A percentile compares a stretch with the other conserved stretches of the same genome.
Evolutionary conservation across 1,140 invertebrate genomes (phyloP).

Genomic region (Zaprionus gabonicus): DNA sequence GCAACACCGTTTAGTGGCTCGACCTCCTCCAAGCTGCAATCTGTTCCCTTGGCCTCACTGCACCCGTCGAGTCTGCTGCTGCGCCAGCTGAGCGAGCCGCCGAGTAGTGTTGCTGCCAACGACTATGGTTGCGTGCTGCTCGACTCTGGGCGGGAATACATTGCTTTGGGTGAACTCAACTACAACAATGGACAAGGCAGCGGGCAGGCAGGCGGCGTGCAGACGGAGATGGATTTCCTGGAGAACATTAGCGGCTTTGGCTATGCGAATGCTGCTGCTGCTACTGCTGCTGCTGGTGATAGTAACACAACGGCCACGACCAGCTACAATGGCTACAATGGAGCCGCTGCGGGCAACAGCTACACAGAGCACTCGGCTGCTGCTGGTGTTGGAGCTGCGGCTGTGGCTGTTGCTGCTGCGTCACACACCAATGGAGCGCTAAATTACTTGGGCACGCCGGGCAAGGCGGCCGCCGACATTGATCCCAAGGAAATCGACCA

Average conservation of each 20-base stretch:
- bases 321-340: constrained; percentile 48
- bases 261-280: constrained; percentile 29
- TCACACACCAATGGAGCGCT: constrained; percentile 77
- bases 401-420: constrained; percentile 34
- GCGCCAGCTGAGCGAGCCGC: constrained; percentile 67
- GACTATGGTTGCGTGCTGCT: constrained; percentile 67
- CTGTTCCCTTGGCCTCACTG: neutral
- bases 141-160: constrained; percentile 71
- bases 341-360: constrained; percentile 26
- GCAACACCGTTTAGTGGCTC: constrained; percentile 70
- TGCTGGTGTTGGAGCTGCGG: constrained; percentile 7
- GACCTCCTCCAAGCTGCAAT: constrained; percentile 15
- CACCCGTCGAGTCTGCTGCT: constrained; percentile 57
- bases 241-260: constrained; percentile 65
- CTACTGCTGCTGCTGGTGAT: constrained; percentile 35
- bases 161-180: constrained; percentile 63
- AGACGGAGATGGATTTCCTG: constrained; percentile 69
- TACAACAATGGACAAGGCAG: constrained; percentile 38
- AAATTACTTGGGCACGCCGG: constrained; percentile 67
- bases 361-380: constrained; percentile 29
- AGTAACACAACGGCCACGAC: neutral
- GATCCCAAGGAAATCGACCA: constrained; percentile 84
- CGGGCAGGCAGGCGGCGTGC: constrained; percentile 24
- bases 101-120: constrained; percentile 30
- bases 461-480: constrained; percentile 68